Base-by-base conservation (phyloP, 2,797 vertebrate species). In the Bovichtus diacanthus region DNA sequence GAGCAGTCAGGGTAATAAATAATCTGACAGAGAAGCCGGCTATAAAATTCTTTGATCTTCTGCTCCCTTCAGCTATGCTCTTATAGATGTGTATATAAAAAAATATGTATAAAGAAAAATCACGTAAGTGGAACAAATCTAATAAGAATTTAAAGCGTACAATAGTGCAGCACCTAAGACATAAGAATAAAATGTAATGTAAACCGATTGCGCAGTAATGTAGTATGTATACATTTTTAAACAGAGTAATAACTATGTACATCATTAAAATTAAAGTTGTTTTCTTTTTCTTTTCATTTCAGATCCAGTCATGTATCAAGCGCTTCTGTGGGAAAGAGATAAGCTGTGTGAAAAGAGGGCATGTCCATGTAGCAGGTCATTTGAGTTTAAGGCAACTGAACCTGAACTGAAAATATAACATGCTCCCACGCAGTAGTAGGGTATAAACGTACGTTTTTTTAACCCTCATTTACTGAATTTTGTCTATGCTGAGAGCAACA, bases 281-380 rank as follows among this genome's bases (percentile, higher is more conserved):
- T 19, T 53, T 44, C 9, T 54, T 41, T 36, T 44, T 39, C 34
- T 49, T 43, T 74, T 53, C 0, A n/a, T 90, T 88, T 62, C 71
- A 91, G 87, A 56, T 82, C 76, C 15, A 31, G 44, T 60, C 18
- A 56, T 5, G 39, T 55, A 16, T 81, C 69, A 9, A 72, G 29
- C 60, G 23, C 29, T 6, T 5, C 10, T 55, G 53, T 39, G 36
- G 70, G 71, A 44, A 80, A 80, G 25, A 78, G 25, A 67, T 80
- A 47, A 79, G 9, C 50, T 27, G n/a, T 41, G 16, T 49, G 16
- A 50, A 65, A 27, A 63, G 6, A 21, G 11, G 16, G 3, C 16
- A n/a, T 9, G 1, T 70, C 16, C 19, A 39, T 21, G 9, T 63
- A 59, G 5, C 7, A 29, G 5, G 8, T 25, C 62, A 2, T 61